phyloP scores from a whole-genome alignment of 2,113 vertebrate species.

The Nyctereutes procyonoides region DNA sequence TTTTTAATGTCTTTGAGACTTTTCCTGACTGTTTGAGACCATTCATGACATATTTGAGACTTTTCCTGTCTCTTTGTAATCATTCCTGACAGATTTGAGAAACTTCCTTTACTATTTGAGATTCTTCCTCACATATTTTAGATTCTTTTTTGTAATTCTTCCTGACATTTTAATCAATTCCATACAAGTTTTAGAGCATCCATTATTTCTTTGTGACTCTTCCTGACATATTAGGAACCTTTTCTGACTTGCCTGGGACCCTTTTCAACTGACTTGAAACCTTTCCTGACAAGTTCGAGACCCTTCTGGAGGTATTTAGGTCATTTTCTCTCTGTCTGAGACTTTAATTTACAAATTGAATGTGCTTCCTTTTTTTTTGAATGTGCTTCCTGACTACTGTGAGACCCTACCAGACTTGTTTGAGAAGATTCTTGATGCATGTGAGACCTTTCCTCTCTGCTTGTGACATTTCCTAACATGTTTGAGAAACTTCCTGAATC shows the following conservation, averaged over 20 bases:
- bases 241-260: background rate
- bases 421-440: conserved; percentile 34
- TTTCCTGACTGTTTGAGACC: background rate
- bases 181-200: background rate
- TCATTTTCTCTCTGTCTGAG: background rate
- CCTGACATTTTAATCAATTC: background rate
- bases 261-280: background rate
- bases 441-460: background rate
- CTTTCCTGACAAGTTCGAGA: background rate
- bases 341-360: background rate
- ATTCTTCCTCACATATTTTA: conserved; percentile 36
- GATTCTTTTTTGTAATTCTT: conserved; percentile 25
- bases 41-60: conserved; percentile 35
- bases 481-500: background rate
- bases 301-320: background rate
- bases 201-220: background rate
- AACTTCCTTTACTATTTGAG: background rate
- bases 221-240: background rate
- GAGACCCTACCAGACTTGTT: background rate
- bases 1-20: background rate
- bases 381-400: background rate
- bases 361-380: background rate
- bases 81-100: conserved; percentile 5
- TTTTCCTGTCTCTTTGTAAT: conserved; percentile 47
- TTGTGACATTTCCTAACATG: background rate